phyloP scores from a whole-genome alignment of 2,113 vertebrate species.

The Pluvialis apricaria region DNA sequence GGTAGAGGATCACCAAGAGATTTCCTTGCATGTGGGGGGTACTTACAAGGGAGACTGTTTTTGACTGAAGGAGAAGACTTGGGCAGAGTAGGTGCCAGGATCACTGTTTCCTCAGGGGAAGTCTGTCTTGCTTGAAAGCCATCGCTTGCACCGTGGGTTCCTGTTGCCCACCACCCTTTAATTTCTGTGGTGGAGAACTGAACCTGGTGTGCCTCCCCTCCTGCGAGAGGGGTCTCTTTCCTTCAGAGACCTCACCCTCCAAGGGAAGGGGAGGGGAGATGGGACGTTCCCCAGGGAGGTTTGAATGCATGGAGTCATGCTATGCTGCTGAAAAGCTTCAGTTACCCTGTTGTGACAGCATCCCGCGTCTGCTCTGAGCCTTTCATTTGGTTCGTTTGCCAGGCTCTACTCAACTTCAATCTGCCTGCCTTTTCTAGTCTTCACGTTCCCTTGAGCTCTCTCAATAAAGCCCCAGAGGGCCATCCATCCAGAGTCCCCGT shows the following conservation, averaged over 20 bases:
- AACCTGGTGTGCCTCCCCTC: neutral
- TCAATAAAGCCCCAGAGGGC: neutral
- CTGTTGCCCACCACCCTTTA: neutral
- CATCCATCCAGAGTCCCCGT: neutral
- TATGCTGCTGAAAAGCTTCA: neutral
- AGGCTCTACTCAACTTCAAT: neutral
- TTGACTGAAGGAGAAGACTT: neutral
- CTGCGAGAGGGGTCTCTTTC: neutral
- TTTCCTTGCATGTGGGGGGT: neutral
- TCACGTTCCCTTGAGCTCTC: neutral
- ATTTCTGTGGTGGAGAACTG: neutral
- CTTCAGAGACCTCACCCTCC: neutral
- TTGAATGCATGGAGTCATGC: accelerated
- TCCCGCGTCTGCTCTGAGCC: neutral
- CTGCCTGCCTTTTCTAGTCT: neutral
- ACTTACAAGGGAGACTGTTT: neutral
- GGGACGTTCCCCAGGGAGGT: accelerated
- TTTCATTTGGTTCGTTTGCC: neutral
- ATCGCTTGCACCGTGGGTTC: neutral
- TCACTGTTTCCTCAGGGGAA: neutral
- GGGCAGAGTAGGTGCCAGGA: neutral
- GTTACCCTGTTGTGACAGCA: accelerated
- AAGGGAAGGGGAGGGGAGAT: neutral
- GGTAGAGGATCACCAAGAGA: neutral
- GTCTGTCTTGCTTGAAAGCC: neutral